These are phyloP conservation scores for Pipistrellus nathusii DNA, from an alignment of 2,797 vertebrate species.

Conservation along the genomic window DNA sequence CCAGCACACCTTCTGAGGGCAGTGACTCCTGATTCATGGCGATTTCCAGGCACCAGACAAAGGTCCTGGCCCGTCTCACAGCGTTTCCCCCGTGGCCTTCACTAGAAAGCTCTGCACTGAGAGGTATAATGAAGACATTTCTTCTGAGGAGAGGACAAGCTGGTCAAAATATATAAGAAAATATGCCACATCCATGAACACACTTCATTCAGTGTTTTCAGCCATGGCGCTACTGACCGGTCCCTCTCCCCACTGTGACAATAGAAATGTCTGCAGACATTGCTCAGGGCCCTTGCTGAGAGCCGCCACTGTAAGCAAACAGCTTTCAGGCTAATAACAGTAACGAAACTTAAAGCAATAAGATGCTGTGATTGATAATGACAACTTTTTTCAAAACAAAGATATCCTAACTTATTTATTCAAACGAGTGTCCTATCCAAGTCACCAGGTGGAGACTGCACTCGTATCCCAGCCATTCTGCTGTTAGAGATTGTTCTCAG, in stretches of 20 bases:
- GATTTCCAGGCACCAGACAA: background rate
- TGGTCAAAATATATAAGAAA: background rate
- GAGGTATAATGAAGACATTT: background rate
- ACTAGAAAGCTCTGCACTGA: background rate
- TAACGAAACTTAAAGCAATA: constrained; percentile 27
- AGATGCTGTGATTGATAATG: constrained; percentile 12
- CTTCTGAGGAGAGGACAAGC: background rate
- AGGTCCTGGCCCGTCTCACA: background rate
- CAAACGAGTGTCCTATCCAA: constrained; percentile 27
- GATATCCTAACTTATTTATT: constrained; percentile 55
- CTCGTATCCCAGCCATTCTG: background rate
- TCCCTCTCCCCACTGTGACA: background rate
- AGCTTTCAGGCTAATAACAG: background rate
- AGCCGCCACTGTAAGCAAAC: background rate
- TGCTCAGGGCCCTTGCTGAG: background rate
- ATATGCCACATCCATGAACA: background rate
- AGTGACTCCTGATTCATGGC: background rate
- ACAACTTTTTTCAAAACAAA: constrained; percentile 41
- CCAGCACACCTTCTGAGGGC: constrained; percentile 3
- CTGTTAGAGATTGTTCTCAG: constrained; percentile 5
- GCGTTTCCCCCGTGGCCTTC: background rate
- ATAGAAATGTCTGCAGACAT: constrained; percentile 10
- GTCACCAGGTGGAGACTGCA: background rate
- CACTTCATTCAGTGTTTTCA: background rate
- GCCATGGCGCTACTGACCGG: background rate